A percentile compares a stretch with the other conserved stretches of the same genome.
phyloP scores from a whole-genome alignment of 2,797 vertebrate genomes.

The Intellagama lesueurii region DNA sequence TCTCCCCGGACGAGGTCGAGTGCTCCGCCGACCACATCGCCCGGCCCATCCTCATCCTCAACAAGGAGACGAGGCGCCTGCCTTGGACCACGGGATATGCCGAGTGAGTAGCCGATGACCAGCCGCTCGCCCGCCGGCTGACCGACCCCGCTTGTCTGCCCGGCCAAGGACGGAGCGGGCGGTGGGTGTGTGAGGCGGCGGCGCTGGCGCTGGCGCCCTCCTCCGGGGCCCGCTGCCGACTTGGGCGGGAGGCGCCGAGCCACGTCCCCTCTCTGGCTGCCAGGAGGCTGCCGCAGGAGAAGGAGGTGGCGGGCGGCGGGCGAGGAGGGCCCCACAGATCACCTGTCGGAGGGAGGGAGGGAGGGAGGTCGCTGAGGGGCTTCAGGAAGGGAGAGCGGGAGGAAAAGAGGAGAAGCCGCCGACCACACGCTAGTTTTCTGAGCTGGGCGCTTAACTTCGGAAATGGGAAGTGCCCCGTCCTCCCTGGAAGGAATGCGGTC shows the following conservation, averaged over 20 bases:
- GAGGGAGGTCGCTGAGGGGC: neutral
- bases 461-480: neutral
- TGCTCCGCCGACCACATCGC: conserved; percentile 93
- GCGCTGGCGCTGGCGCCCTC: neutral
- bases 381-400: neutral
- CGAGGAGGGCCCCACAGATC: neutral
- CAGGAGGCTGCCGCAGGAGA: neutral
- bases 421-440: neutral
- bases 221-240: too few species aligned
- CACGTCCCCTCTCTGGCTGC: neutral
- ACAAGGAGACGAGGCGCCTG: conserved; percentile 88
- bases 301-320: neutral
- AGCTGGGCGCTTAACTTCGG: neutral
- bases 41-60: conserved; percentile 91
- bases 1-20: conserved; percentile 92
- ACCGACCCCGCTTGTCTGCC: too few species aligned
- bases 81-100: conserved; percentile 96
- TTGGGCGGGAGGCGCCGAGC: too few species aligned
- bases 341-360: neutral
- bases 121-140: too few species aligned
- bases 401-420: neutral
- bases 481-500: too few species aligned
- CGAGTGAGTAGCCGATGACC: conserved; percentile 86
- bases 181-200: neutral
- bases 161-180: neutral